Evolutionary conservation across 2,113 vertebrate genomes (phyloP), one percentile per base, ranked within the genome.

Genomic region (Tachuris rubrigastra): DNA sequence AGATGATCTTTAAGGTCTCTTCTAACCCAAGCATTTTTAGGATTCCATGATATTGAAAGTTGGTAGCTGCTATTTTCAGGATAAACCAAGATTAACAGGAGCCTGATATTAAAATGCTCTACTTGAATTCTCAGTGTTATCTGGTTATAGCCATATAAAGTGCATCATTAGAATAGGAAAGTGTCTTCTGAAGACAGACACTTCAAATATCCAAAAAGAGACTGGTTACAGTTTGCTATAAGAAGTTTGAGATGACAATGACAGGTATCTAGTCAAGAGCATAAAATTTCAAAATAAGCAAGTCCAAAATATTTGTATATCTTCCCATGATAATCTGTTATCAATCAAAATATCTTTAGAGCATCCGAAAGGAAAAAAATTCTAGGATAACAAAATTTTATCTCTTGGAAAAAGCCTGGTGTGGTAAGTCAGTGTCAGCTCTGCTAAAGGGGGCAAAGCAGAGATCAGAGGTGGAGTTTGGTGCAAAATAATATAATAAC

Each of bases 251-350:
- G 15, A 19, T 55, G 46, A 6, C 20, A 68, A 33, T 50, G 46
- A 30, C 12, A 8, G 0, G 0, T 39, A 72, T 15, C 8, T 80
- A 18, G 14, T 44, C 37, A 65, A 41, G 17, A 41, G 5, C 0
- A 18, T 5, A 23, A 59, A 50, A 15, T 73, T 37, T 69, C 7
- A 30, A 66, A 87, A 14, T 19, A 50, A 52, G 9, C 6, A 3
- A 11, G 8, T 27, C 37, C 1, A 46, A 66, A 81, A 30, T 72
- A 68, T 42, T 67, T 22, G 0, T 24, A 4, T 75, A 52, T 87
- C 22, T 37, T 6, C 31, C 28, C 5, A 4, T 39, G 47, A 39
- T 8, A 8, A 14, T 63, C 42, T 66, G 3, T 42, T 74, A 8
- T 53, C 30, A 25, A 23, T 41, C 37, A 42, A 65, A 89, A 53